These are phyloP conservation scores for Meriones psammophilus DNA, from an alignment of 2,797 vertebrate genomes.

Conservation along the genomic window DNA sequence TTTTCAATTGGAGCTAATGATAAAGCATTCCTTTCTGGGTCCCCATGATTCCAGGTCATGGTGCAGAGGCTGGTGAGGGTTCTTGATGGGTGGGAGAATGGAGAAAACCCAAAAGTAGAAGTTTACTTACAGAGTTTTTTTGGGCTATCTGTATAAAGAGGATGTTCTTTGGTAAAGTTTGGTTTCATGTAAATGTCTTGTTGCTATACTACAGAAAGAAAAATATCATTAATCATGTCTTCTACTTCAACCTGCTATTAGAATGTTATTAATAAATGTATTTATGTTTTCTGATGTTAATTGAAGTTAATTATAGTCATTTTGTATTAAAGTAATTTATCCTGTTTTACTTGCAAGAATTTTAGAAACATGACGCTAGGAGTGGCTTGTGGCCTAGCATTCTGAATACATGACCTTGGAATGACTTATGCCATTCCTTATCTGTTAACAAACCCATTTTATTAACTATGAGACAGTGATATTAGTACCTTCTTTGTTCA, in stretches of 20 bases:
- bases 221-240: neutral
- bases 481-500: neutral
- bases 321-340: neutral
- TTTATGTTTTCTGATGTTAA: neutral
- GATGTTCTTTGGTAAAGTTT: too few relatives aligned
- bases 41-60: too few relatives aligned
- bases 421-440: neutral
- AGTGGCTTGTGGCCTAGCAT: neutral
- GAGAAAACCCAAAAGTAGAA: too few relatives aligned
- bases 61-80: too few relatives aligned
- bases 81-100: too few relatives aligned
- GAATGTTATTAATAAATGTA: slow-evolving; percentile 8
- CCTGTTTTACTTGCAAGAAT: neutral
- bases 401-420: neutral
- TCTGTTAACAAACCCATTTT: neutral
- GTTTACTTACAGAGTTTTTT: too few relatives aligned
- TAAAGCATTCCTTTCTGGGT: too few relatives aligned
- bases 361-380: neutral
- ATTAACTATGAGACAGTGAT: neutral
- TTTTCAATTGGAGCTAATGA: too few relatives aligned
- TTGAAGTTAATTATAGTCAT: neutral
- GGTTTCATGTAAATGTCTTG: too few relatives aligned
- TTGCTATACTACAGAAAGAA: neutral
- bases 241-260: neutral
- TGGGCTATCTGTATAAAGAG: too few relatives aligned